phyloP scores from a whole-genome alignment of 2,888 invertebrate species.

The Oscheius sp. region DNA sequence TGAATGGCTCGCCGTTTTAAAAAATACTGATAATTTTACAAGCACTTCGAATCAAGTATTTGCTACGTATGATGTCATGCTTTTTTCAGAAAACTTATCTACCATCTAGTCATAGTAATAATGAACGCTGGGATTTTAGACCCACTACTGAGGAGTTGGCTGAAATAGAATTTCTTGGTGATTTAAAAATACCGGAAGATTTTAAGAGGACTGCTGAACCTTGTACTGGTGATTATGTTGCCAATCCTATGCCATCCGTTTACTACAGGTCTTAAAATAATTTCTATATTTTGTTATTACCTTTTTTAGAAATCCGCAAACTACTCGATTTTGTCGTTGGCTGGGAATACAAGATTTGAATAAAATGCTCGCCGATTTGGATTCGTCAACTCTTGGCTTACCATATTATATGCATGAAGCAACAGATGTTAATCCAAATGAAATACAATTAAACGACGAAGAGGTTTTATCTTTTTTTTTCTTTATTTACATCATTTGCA shows the following conservation, averaged over 20 bases:
- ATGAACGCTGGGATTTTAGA: slow-evolving; percentile 75
- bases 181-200: slow-evolving; percentile 82
- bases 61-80: not conserved
- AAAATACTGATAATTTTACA: slow-evolving; percentile 81
- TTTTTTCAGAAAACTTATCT: slow-evolving; percentile 79
- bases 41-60: slow-evolving; percentile 35
- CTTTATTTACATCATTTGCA: not conserved
- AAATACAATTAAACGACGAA: slow-evolving; percentile 40
- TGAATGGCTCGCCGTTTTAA: slow-evolving; percentile 92
- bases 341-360: slow-evolving; percentile 68
- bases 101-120: slow-evolving; percentile 83
- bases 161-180: slow-evolving; percentile 78
- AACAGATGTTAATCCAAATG: slow-evolving; percentile 14
- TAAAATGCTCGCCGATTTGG: slow-evolving; percentile 51
- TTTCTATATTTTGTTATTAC: not conserved
- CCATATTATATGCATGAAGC: slow-evolving; percentile 44
- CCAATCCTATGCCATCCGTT: not conserved
- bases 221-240: not conserved
- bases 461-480: not conserved
- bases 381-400: slow-evolving; percentile 41
- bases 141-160: slow-evolving; percentile 76
- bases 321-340: slow-evolving; percentile 63
- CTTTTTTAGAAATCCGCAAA: slow-evolving; percentile 65
- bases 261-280: slow-evolving; percentile 14
- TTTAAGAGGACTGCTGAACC: slow-evolving; percentile 84